These are phyloP conservation scores for Oostethus manadensis DNA, from an alignment of 2,113 vertebrate genomes.

Conservation along the genomic window DNA sequence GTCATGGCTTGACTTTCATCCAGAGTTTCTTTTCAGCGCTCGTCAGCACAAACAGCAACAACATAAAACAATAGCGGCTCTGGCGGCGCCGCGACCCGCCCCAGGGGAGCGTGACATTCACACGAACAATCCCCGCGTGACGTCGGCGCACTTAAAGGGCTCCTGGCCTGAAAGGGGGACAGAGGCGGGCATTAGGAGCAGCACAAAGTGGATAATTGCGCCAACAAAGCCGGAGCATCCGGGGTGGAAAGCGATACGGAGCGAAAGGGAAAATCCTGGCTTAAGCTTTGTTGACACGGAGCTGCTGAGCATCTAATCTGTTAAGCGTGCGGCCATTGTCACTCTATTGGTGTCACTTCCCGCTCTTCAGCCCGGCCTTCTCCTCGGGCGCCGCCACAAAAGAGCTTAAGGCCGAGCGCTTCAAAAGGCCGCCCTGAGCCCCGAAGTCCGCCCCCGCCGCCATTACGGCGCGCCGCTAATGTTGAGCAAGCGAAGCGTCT, in stretches of 20 bases:
- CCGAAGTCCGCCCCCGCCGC: slow-evolving; percentile 48
- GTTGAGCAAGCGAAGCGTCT: slow-evolving; percentile 31
- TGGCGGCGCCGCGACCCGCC: slow-evolving; percentile 15
- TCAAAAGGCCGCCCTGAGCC: slow-evolving; percentile 52
- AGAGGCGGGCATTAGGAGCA: slow-evolving; percentile 23
- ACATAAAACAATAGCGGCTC: slow-evolving; percentile 20
- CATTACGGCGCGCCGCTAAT: slow-evolving; percentile 42
- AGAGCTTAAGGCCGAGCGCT: slow-evolving; percentile 54
- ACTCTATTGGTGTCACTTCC: slow-evolving; percentile 28
- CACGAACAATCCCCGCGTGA: slow-evolving; percentile 38
- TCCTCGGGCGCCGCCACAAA: slow-evolving; percentile 44
- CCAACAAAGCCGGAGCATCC: slow-evolving; percentile 27
- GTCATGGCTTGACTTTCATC: slow-evolving; percentile 34
- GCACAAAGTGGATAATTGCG: slow-evolving; percentile 46
- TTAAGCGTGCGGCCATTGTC: slow-evolving; percentile 51
- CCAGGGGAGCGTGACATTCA: slow-evolving; percentile 49
- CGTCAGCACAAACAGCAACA: slow-evolving; percentile 21
- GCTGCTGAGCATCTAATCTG: slow-evolving; percentile 49
- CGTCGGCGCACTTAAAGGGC: slow-evolving; percentile 21
- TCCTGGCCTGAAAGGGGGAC: slow-evolving; percentile 18
- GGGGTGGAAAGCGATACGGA: background rate
- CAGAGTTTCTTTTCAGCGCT: slow-evolving; percentile 20
- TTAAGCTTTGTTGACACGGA: slow-evolving; percentile 45
- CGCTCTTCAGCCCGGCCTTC: slow-evolving; percentile 17
- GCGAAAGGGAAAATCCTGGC: slow-evolving; percentile 43